A percentile compares a stretch with the other conserved stretches of the same genome.
Conservation (phyloP, 2,113 vertebrate genomes). For the Potamarius usumacintae region DNA sequence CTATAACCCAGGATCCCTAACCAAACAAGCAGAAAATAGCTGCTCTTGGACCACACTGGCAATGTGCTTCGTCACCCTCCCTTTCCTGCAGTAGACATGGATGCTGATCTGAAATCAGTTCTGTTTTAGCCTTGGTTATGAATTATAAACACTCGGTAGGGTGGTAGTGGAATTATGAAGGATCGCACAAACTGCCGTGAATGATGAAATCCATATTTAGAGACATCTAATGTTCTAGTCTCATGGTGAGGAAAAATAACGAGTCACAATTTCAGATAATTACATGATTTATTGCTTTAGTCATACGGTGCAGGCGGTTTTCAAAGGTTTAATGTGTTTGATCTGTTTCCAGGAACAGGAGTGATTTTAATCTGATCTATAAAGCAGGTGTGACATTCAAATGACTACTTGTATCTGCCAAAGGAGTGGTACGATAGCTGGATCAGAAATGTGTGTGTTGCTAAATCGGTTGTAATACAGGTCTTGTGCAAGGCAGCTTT, state of each 20-base stretch:
- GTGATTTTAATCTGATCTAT: neutral
- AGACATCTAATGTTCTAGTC: neutral
- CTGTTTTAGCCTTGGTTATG: neutral
- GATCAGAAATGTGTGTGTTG: slow-evolving; percentile 16
- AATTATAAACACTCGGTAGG: neutral
- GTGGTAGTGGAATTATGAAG: slow-evolving; percentile 1
- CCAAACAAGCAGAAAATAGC: slow-evolving; percentile 86
- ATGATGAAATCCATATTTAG: neutral
- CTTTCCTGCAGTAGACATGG: slow-evolving; percentile 58
- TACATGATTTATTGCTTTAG: slow-evolving; percentile 4
- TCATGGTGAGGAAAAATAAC: slow-evolving; percentile 5
- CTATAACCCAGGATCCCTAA: slow-evolving; percentile 71
- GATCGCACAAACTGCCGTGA: neutral
- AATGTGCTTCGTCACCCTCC: slow-evolving; percentile 70
- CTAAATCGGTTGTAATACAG: neutral
- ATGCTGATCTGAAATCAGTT: slow-evolving; percentile 18
- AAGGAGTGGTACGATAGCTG: neutral
- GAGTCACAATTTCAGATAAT: slow-evolving; percentile 24
- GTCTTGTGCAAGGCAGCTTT: slow-evolving; percentile 12
- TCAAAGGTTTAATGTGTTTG: slow-evolving; percentile 3
- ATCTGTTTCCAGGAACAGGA: neutral
- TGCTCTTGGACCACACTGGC: slow-evolving; percentile 75
- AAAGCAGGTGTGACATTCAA: slow-evolving; percentile 28
- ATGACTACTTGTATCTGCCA: slow-evolving; percentile 19
- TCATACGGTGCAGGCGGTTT: neutral